A percentile compares a stretch with the other conserved stretches of the same genome.
Conservation (phyloP, 2,888 invertebrate genomes). For the Antitype chi region DNA sequence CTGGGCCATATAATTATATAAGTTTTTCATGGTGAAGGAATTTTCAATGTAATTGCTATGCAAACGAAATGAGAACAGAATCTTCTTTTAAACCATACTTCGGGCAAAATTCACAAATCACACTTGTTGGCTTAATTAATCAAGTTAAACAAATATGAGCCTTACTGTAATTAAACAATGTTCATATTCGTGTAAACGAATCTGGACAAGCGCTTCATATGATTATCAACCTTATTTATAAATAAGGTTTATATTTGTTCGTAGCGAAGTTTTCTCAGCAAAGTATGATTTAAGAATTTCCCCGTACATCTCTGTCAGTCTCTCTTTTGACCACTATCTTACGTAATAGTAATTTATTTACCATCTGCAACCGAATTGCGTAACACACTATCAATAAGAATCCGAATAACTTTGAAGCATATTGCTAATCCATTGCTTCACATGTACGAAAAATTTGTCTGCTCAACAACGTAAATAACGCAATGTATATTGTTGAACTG, state of each 20-base stretch:
- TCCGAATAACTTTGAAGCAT: too few species aligned
- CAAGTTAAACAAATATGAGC: not conserved
- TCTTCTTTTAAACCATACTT: not conserved
- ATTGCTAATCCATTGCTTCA: too few species aligned
- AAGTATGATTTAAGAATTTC: not conserved
- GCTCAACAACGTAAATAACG: too few species aligned
- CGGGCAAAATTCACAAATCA: too few species aligned
- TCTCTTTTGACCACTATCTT: not conserved
- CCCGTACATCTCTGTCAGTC: not conserved
- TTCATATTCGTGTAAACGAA: not conserved
- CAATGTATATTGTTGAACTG: too few species aligned
- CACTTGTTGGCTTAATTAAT: not conserved
- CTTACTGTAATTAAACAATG: not conserved
- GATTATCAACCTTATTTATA: not conserved
- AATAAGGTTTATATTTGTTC: not conserved
- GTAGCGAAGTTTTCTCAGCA: not conserved
- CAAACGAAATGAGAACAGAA: constrained; percentile 5
- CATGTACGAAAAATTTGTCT: too few species aligned
- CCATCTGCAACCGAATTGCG: not conserved
- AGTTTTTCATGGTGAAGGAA: not conserved
- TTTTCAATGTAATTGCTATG: not conserved
- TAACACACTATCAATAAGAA: too few species aligned
- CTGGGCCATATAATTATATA: not conserved
- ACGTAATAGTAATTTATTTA: not conserved
- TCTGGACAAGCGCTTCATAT: not conserved